A percentile compares a stretch with the other conserved stretches of the same genome.
phyloP scores from a whole-genome alignment of 2,797 vertebrate genomes.

The Myripristis murdjan region DNA sequence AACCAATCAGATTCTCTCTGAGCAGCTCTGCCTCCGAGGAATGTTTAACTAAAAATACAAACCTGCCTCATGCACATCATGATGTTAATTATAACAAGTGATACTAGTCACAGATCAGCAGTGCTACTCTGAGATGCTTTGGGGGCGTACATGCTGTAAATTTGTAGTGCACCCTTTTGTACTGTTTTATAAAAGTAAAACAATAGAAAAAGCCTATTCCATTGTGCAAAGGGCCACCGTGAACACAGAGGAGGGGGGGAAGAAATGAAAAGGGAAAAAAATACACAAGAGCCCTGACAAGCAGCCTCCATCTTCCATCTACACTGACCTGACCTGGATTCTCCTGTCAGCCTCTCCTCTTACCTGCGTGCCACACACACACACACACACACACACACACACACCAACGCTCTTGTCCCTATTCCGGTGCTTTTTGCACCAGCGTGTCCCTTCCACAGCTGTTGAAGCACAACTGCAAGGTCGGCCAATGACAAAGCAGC shows the following conservation, averaged over 20 bases:
- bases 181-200: constrained; percentile 17
- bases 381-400: neutral
- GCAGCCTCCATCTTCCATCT: constrained; percentile 19
- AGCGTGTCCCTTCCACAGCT: neutral
- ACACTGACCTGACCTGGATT: constrained; percentile 56
- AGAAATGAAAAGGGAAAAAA: neutral
- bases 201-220: neutral
- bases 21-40: no score
- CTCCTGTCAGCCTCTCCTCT: constrained; percentile 38
- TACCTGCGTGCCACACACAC: constrained; percentile 5
- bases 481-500: constrained; percentile 47
- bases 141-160: no score
- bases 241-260: constrained; percentile 8
- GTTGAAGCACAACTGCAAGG: constrained; percentile 49
- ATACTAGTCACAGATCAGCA: no score
- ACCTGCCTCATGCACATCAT: no score
- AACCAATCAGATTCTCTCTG: no score
- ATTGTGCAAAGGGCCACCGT: neutral
- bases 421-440: neutral
- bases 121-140: no score
- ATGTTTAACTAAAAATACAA: no score
- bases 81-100: no score
- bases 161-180: constrained; percentile 20
- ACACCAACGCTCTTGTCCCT: neutral
- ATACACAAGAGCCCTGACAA: constrained; percentile 14